phyloP scores from a whole-genome alignment of 2,888 invertebrate species.

The Slavum lentiscoides region DNA sequence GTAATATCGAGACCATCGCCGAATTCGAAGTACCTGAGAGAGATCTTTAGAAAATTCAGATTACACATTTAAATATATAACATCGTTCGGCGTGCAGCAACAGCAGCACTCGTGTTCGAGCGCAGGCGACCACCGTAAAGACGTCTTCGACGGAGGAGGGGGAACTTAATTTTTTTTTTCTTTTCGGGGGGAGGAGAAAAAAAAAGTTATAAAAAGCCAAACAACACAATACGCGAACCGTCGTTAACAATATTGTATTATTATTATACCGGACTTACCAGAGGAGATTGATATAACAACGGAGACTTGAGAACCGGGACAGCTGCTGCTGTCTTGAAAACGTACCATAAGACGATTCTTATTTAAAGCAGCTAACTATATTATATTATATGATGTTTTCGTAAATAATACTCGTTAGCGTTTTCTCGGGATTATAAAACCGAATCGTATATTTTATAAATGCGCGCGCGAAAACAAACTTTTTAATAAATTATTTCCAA shows the following conservation, averaged over 20 bases:
- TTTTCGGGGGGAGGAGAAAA: background rate
- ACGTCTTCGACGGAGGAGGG: background rate
- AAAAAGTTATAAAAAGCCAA: constrained; percentile 1
- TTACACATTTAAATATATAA: no score
- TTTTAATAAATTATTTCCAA: background rate
- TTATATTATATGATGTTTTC: background rate
- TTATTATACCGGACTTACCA: background rate
- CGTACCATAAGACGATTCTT: background rate
- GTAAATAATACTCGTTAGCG: background rate
- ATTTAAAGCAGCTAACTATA: background rate
- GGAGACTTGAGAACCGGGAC: background rate
- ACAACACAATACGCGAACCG: background rate
- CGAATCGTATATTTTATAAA: background rate
- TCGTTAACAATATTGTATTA: background rate
- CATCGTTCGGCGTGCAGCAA: background rate
- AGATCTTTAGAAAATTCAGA: background rate
- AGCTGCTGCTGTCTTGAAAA: constrained; percentile 10
- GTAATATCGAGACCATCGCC: background rate
- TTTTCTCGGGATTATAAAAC: background rate
- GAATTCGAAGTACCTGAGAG: background rate
- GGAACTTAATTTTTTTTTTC: background rate
- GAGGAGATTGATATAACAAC: background rate
- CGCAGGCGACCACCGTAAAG: background rate
- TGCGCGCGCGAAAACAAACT: background rate
- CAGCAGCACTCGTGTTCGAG: background rate